These are phyloP conservation scores for Adelosebastes latens DNA, from an alignment of 2,797 vertebrate species.

Conservation along the genomic window DNA sequence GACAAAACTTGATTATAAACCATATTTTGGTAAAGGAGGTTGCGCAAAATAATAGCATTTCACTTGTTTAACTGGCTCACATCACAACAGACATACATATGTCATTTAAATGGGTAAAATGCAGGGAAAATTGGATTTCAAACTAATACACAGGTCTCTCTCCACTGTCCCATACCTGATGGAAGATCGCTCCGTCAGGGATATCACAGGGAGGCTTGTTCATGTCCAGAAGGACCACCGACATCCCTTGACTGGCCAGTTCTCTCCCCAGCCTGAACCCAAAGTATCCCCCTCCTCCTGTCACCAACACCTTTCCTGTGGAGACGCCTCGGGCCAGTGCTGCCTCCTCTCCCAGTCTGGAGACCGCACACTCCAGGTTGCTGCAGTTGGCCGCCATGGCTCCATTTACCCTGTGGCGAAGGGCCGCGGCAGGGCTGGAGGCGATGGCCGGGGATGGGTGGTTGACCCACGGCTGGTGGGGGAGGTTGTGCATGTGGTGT, in stretches of 20 bases:
- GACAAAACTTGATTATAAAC: background rate
- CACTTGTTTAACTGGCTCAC: too few species aligned
- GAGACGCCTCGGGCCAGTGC: conserved; percentile 1
- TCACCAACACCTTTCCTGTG: conserved; percentile 85
- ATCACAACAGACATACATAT: too few species aligned
- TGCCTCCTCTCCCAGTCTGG: conserved; percentile 37
- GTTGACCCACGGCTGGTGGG: conserved; percentile 58
- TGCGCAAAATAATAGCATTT: too few species aligned
- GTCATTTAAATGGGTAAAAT: too few species aligned
- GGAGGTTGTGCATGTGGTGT: conserved; percentile 35
- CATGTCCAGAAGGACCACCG: conserved; percentile 89
- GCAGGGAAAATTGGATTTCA: background rate
- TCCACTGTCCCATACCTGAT: conserved; percentile 81
- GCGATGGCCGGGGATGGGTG: background rate
- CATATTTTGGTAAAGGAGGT: too few species aligned
- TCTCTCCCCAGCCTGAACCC: conserved; percentile 89
- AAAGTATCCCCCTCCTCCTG: conserved; percentile 92
- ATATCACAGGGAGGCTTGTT: conserved; percentile 83
- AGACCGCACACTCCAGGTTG: conserved; percentile 53
- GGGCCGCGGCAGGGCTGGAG: background rate
- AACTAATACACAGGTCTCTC: background rate
- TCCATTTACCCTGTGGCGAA: conserved; percentile 67
- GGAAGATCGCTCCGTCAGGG: conserved; percentile 83
- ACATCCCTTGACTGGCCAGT: conserved; percentile 82
- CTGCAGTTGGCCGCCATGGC: conserved; percentile 52